Conservation (phyloP, 2,113 vertebrate genomes). For the Toxostoma redivivum region DNA sequence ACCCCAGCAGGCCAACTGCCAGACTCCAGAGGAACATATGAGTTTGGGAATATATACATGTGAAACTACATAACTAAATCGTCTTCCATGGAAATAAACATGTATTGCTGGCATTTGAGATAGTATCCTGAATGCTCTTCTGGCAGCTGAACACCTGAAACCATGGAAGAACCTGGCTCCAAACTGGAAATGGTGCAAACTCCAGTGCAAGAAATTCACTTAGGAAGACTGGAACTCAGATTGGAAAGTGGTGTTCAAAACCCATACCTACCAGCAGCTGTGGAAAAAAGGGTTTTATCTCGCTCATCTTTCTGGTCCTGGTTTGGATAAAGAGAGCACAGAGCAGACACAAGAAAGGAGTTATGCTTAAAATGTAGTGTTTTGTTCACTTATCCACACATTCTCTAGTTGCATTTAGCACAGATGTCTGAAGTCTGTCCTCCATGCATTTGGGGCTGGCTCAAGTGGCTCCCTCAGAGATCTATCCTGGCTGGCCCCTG, state of each 20-base stretch:
- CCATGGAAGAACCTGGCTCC: neutral
- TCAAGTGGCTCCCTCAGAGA: neutral
- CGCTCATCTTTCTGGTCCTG: neutral
- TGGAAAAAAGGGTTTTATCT: neutral
- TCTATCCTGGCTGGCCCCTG: neutral
- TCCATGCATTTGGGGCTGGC: neutral
- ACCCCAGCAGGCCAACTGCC: neutral
- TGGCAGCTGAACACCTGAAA: neutral
- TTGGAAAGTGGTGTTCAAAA: neutral
- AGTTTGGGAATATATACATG: neutral
- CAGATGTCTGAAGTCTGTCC: neutral
- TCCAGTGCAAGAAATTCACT: neutral
- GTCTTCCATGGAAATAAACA: neutral
- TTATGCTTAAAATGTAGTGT: neutral
- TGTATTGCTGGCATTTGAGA: neutral
- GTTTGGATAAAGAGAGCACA: neutral
- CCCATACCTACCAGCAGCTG: accelerated
- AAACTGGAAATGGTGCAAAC: neutral
- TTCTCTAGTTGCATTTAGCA: neutral
- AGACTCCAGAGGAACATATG: neutral
- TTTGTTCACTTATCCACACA: neutral
- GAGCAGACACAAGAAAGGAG: neutral
- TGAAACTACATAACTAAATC: neutral
- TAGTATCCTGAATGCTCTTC: neutral
- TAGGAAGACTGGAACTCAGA: neutral